Evolutionary conservation across 2,888 invertebrate genomes (phyloP).

Genomic region (Tetragonula carbonaria): DNA sequence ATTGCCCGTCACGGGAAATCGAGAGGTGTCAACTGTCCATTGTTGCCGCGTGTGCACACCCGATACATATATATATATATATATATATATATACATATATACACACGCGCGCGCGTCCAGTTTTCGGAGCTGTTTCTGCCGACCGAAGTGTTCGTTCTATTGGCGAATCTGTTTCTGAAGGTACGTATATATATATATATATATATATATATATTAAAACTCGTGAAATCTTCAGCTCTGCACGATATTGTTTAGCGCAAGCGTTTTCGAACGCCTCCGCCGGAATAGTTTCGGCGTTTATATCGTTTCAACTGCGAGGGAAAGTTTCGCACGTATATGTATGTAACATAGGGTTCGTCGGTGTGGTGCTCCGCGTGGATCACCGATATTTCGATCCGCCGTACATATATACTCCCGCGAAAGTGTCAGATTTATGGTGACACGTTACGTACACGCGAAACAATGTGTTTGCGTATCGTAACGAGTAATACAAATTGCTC

Average conservation of each 20-base stretch:
- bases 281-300: background rate
- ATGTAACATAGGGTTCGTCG: background rate
- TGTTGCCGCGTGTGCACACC: conserved; percentile 30
- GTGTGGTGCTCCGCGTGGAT: conserved; percentile 26
- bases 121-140: conserved; percentile 20
- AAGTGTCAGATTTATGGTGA: conserved; percentile 29
- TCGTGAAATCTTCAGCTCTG: background rate
- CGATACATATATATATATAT: too few species aligned
- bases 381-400: conserved; percentile 7
- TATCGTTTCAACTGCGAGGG: conserved; percentile 2
- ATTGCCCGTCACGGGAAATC: conserved; percentile 1
- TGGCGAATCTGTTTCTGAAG: conserved; percentile 27
- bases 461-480: background rate
- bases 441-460: conserved; percentile 13
- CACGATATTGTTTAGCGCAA: background rate
- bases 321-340: conserved; percentile 4
- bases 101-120: conserved; percentile 2
- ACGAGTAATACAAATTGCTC: background rate
- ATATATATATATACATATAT: too few species aligned
- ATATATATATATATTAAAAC: background rate
- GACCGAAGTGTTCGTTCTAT: conserved; percentile 25
- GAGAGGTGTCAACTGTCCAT: conserved; percentile 20
- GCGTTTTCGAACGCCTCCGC: background rate
- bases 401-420: conserved; percentile 5
- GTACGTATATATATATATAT: background rate